Evolutionary conservation across 2,888 invertebrate species (phyloP).

Genomic region (Sarcophaga rosellei): DNA sequence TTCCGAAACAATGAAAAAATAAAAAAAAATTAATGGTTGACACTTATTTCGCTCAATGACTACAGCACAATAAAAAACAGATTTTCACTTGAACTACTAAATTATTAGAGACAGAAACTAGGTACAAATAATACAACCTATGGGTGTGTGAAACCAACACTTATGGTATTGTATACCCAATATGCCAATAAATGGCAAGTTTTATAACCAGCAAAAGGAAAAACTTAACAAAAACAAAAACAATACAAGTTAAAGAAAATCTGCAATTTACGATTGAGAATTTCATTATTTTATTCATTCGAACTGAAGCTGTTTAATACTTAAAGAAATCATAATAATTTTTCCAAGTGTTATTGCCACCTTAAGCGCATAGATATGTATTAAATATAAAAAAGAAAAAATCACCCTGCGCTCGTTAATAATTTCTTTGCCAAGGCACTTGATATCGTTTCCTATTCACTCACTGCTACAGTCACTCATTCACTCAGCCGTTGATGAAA

Average conservation of each 20-base stretch:
- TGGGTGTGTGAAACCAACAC: not conserved
- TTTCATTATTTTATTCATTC: conserved; percentile 5
- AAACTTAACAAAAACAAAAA: not conserved
- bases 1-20: too few species aligned
- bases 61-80: too few species aligned
- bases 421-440: not conserved
- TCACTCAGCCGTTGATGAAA: conserved; percentile 5
- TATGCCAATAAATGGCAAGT: not conserved
- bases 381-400: not conserved
- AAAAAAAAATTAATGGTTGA: too few species aligned
- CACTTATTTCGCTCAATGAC: too few species aligned
- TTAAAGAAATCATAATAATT: conserved; percentile 5
- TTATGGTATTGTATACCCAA: not conserved
- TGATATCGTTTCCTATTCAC: not conserved
- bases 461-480: not conserved
- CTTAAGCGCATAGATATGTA: conserved; percentile 32
- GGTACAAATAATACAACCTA: too few species aligned
- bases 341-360: conserved; percentile 16
- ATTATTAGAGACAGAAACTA: too few species aligned
- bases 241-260: conserved; percentile 18
- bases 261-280: conserved; percentile 46
- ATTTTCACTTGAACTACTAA: too few species aligned
- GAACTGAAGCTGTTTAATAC: conserved; percentile 7
- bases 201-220: not conserved
- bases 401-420: not conserved